Conservation (phyloP, 2,113 vertebrate species). For the Ciconia maguari region DNA sequence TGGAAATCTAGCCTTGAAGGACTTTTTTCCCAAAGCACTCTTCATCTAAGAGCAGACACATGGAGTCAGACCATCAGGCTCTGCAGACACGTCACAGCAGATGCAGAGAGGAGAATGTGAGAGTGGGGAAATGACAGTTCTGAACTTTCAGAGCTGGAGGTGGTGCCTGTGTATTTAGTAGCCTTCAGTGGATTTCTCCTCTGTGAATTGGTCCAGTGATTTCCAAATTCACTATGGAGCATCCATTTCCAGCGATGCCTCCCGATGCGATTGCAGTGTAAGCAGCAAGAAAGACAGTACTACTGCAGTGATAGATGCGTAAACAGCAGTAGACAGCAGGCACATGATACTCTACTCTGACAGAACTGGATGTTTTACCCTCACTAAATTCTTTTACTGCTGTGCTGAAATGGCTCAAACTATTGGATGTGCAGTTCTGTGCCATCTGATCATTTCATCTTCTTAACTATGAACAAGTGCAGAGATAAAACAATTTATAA, state of each 20-base stretch:
- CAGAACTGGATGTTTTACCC: not conserved
- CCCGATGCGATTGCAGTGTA: not conserved
- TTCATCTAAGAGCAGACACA: not conserved
- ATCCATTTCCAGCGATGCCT: not conserved
- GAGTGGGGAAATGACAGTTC: not conserved
- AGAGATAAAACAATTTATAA: not conserved
- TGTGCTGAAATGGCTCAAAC: not conserved
- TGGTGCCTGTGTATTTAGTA: not conserved
- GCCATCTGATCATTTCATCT: not conserved
- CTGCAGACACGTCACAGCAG: not conserved
- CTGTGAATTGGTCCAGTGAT: not conserved
- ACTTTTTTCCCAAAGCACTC: not conserved
- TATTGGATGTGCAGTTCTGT: not conserved
- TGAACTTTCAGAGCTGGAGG: not conserved
- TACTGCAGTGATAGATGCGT: not conserved
- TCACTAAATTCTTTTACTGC: not conserved
- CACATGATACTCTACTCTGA: not conserved
- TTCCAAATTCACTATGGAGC: not conserved
- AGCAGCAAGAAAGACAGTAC: not conserved
- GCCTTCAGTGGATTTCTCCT: not conserved
- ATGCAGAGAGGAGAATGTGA: not conserved
- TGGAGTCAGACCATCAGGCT: not conserved
- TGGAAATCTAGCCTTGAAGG: not conserved
- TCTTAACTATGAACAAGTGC: not conserved
- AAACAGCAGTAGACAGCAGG: not conserved